phyloP scores from a whole-genome alignment of 2,797 vertebrate species.

The Microtus obscurus region DNA sequence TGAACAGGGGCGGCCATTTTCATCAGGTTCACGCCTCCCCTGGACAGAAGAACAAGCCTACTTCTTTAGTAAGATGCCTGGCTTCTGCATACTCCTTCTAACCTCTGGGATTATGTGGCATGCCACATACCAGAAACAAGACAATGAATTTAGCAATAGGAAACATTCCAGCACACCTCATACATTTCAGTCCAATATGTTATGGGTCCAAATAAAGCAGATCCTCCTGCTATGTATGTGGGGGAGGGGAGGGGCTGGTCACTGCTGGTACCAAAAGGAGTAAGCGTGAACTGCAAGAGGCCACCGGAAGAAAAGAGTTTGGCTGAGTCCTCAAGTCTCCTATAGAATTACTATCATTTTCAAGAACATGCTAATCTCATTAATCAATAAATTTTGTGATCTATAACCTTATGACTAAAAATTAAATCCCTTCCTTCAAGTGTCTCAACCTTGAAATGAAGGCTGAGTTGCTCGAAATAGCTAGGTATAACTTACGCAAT shows the following conservation, averaged over 20 bases:
- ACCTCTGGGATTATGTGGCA: neutral
- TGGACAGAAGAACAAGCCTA: neutral
- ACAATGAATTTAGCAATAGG: constrained; percentile 12
- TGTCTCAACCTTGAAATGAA: neutral
- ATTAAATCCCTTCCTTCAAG: neutral
- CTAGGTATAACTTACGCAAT: neutral
- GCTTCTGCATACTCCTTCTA: neutral
- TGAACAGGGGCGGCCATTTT: neutral
- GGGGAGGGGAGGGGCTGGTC: neutral
- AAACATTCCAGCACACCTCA: neutral
- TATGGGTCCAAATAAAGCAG: neutral
- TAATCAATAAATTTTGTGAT: neutral
- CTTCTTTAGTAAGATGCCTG: neutral
- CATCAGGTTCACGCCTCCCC: neutral
- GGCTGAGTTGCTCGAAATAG: neutral
- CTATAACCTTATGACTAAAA: constrained; percentile 29
- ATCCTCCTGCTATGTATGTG: neutral
- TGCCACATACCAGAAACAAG: constrained; percentile 27
- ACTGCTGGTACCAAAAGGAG: neutral
- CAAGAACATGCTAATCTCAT: neutral
- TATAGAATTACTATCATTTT: neutral
- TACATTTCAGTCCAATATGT: neutral
- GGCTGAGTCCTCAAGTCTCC: neutral
- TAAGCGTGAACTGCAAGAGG: neutral
- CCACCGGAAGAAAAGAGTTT: neutral